These are phyloP conservation scores for Drosophila pectinifera DNA, from an alignment of 1,140 invertebrate genomes.

Conservation along the genomic window DNA sequence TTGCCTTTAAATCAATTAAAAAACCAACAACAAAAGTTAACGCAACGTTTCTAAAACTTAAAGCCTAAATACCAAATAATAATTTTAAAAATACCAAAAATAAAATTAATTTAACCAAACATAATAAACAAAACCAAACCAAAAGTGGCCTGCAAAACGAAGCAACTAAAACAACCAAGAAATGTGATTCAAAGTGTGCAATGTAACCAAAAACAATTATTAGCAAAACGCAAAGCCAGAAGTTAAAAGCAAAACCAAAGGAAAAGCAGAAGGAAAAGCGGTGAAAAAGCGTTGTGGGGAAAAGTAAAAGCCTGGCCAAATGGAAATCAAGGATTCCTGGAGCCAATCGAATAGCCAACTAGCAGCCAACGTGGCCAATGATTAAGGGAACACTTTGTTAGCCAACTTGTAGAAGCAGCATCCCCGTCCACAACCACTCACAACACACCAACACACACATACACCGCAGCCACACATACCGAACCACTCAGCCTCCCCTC, in stretches of 20 bases:
- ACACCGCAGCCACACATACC: conserved; percentile 14
- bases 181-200: conserved; percentile 79
- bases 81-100: conserved; percentile 15
- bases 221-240: conserved; percentile 16
- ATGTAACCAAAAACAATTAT: conserved; percentile 65
- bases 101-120: conserved; percentile 8
- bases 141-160: conserved; percentile 78
- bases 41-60: conserved; percentile 75
- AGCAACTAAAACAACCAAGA: conserved; percentile 61
- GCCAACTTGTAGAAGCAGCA: conserved; percentile 65
- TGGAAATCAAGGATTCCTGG: conserved; percentile 65
- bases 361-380: conserved; percentile 70
- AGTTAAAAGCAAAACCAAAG: conserved; percentile 24
- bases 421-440: conserved; percentile 26
- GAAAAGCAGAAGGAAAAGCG: not conserved
- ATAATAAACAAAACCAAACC: conserved; percentile 47
- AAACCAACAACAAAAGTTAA: conserved; percentile 73
- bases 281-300: conserved; percentile 20
- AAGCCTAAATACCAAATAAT: conserved; percentile 38
- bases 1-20: conserved; percentile 66
- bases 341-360: conserved; percentile 65
- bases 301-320: conserved; percentile 50
- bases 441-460: conserved; percentile 17
- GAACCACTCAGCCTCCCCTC: conserved; percentile 10
- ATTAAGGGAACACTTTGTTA: conserved; percentile 65